A percentile compares a stretch with the other conserved stretches of the same genome.
phyloP scores from a whole-genome alignment of 2,797 vertebrate genomes.

The Numenius phaeopus region DNA sequence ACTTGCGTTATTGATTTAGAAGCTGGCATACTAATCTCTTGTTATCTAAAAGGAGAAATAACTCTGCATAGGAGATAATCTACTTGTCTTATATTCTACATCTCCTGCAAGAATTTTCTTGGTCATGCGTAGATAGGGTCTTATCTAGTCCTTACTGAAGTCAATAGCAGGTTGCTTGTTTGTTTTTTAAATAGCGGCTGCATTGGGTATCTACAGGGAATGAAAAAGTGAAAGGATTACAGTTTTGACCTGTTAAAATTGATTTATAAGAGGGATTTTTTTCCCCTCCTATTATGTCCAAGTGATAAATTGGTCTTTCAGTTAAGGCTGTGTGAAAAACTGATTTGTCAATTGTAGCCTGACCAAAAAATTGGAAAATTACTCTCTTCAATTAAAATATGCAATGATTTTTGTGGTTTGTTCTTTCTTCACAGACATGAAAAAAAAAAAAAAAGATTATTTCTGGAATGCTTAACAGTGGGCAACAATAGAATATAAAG shows the following conservation, averaged over 20 bases:
- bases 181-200: conserved; percentile 55
- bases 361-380: conserved; percentile 30
- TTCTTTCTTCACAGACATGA: not conserved
- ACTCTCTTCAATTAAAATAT: conserved; percentile 31
- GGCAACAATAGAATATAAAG: not conserved
- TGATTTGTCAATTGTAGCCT: conserved; percentile 32
- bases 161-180: conserved; percentile 39
- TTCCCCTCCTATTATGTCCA: not conserved
- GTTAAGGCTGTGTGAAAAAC: conserved; percentile 53
- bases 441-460: not conserved
- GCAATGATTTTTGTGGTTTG: not conserved
- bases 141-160: conserved; percentile 51
- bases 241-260: conserved; percentile 58
- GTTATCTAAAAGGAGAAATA: conserved; percentile 50
- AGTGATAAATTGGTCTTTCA: conserved; percentile 62
- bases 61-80: conserved; percentile 21
- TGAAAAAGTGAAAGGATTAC: conserved; percentile 43
- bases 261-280: conserved; percentile 41
- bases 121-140: conserved; percentile 13
- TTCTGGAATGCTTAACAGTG: not conserved
- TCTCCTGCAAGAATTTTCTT: conserved; percentile 35
- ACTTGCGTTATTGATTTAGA: conserved; percentile 2
- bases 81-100: conserved; percentile 13
- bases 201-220: not conserved
- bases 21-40: conserved; percentile 2